phyloP scores from a whole-genome alignment of 2,797 vertebrate genomes.

The Orientallactaga sibirica region DNA sequence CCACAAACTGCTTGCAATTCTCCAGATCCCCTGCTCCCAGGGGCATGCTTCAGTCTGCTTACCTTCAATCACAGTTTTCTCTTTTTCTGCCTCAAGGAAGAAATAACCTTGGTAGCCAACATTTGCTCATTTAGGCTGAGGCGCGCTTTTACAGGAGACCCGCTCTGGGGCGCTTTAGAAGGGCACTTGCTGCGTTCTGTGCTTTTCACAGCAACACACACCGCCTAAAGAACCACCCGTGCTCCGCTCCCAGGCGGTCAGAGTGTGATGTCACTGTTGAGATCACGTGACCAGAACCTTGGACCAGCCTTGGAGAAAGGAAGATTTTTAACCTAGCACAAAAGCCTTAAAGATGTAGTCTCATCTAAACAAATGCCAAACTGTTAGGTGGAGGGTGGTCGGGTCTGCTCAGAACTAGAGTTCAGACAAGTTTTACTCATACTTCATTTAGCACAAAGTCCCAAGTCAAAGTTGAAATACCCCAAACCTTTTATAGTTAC shows the following conservation, averaged over 20 bases:
- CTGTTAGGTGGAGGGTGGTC: not conserved
- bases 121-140: slow-evolving; percentile 47
- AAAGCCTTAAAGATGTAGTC: slow-evolving; percentile 75
- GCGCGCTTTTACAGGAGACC: slow-evolving; percentile 49
- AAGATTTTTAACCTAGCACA: slow-evolving; percentile 60
- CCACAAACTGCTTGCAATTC: slow-evolving; percentile 61
- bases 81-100: slow-evolving; percentile 57
- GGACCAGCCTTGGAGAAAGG: slow-evolving; percentile 75
- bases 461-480: slow-evolving; percentile 52
- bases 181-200: slow-evolving; percentile 67
- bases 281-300: slow-evolving; percentile 81
- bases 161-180: slow-evolving; percentile 13
- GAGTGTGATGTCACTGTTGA: slow-evolving; percentile 80
- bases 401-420: slow-evolving; percentile 11
- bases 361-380: slow-evolving; percentile 69
- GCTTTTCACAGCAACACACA: slow-evolving; percentile 56
- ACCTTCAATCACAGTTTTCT: slow-evolving; percentile 81
- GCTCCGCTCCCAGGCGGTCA: slow-evolving; percentile 62
- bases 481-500: slow-evolving; percentile 58
- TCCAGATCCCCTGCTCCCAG: slow-evolving; percentile 77
- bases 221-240: slow-evolving; percentile 62
- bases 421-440: slow-evolving; percentile 50
- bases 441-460: slow-evolving; percentile 65
- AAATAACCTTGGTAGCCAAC: slow-evolving; percentile 48
- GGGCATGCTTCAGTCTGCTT: slow-evolving; percentile 80